Percentiles rank a stretch among this genome's conserved stretches.
These are phyloP conservation scores for Epinephelus cyanopodus DNA, from an alignment of 2,113 vertebrate genomes.

Conservation along the genomic window DNA sequence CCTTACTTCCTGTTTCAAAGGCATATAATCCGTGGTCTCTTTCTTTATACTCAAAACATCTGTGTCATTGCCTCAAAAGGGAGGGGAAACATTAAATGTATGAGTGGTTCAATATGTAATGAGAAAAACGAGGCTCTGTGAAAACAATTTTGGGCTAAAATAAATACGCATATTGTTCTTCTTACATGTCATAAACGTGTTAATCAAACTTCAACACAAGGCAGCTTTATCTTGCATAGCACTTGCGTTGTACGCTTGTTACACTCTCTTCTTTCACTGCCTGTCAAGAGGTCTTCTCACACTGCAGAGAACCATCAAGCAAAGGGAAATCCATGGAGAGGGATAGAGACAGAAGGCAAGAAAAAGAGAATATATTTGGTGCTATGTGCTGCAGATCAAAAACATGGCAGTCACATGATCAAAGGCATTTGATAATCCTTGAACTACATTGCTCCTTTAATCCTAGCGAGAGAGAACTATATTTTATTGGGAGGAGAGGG, in stretches of 20 bases:
- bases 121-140: neutral
- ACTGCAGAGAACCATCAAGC: constrained; percentile 68
- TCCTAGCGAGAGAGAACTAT: constrained; percentile 75
- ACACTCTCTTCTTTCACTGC: constrained; percentile 51
- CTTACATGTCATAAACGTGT: neutral
- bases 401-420: constrained; percentile 83
- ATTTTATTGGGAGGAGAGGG: constrained; percentile 57
- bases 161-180: constrained; percentile 7
- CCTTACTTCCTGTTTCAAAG: constrained; percentile 61
- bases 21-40: constrained; percentile 45
- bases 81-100: neutral
- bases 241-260: constrained; percentile 64
- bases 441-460: constrained; percentile 83
- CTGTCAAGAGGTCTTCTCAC: constrained; percentile 76
- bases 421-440: constrained; percentile 85
- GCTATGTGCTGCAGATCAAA: constrained; percentile 79
- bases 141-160: constrained; percentile 4
- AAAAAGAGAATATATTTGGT: constrained; percentile 75
- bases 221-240: neutral
- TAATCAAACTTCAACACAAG: constrained; percentile 14
- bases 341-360: constrained; percentile 66
- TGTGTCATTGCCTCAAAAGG: constrained; percentile 26
- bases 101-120: neutral
- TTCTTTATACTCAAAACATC: constrained; percentile 37
- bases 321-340: constrained; percentile 72